These are phyloP conservation scores for Trilocha varians DNA, from an alignment of 2,888 invertebrate species.

Conservation along the genomic window DNA sequence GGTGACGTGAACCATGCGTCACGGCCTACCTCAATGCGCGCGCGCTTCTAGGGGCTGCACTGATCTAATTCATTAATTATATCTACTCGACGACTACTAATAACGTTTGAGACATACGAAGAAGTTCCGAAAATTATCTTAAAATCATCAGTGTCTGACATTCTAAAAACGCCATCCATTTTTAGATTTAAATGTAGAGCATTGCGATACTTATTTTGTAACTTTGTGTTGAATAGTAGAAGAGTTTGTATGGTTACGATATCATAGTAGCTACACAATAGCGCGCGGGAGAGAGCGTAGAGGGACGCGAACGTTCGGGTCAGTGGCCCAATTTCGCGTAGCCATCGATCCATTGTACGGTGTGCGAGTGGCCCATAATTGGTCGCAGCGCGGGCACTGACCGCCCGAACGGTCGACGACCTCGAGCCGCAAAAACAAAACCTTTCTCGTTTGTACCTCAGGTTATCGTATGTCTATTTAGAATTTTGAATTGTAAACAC, in stretches of 20 bases:
- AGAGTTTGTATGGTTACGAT: slow-evolving; percentile 23
- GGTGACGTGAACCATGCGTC: slow-evolving; percentile 68
- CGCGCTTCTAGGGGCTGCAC: slow-evolving; percentile 68
- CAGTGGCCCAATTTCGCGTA: slow-evolving; percentile 67
- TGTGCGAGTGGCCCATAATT: slow-evolving; percentile 74
- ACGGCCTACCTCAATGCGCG: slow-evolving; percentile 75
- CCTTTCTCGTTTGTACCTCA: slow-evolving; percentile 36
- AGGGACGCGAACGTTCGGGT: slow-evolving; percentile 35
- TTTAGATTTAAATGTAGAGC: too few relatives aligned
- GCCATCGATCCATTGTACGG: slow-evolving; percentile 74
- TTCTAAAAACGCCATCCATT: too few relatives aligned
- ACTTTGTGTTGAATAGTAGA: not conserved
- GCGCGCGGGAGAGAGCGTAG: slow-evolving; percentile 22
- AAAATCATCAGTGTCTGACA: too few relatives aligned
- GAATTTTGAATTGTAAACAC: slow-evolving; percentile 3
- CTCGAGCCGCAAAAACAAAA: slow-evolving; percentile 67
- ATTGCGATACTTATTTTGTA: not conserved
- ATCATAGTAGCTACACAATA: slow-evolving; percentile 16
- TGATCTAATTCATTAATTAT: slow-evolving; percentile 40
- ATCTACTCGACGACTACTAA: slow-evolving; percentile 23
- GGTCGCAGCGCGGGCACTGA: slow-evolving; percentile 70
- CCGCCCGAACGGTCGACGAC: slow-evolving; percentile 65
- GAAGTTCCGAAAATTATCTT: too few relatives aligned
- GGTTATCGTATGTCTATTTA: slow-evolving; percentile 13
- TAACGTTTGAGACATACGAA: not conserved